phyloP scores from a whole-genome alignment of 2,888 invertebrate genomes.

The Glyphotaelius pellucidus region DNA sequence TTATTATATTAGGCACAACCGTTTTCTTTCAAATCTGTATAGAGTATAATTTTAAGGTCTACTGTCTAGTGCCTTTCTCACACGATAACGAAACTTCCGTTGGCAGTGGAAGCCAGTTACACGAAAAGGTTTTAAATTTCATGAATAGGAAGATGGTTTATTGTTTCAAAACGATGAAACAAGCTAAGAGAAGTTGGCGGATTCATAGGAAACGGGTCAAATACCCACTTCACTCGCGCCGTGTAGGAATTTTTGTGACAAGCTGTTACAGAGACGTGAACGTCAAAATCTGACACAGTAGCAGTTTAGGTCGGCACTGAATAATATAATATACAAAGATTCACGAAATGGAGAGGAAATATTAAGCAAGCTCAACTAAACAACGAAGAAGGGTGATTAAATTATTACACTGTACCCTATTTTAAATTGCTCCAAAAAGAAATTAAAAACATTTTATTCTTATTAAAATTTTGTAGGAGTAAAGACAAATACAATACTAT shows the following conservation, averaged over 20 bases:
- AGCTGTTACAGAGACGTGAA: not conserved
- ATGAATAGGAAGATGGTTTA: not conserved
- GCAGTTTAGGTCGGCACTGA: not conserved
- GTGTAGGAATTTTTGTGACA: not conserved
- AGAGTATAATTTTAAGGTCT: no score
- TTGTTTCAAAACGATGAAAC: conserved; percentile 2
- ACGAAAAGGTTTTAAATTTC: not conserved
- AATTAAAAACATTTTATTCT: not conserved
- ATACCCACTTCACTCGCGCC: not conserved
- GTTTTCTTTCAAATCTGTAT: not conserved
- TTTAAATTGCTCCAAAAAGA: not conserved
- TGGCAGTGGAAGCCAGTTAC: no score
- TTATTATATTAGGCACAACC: not conserved
- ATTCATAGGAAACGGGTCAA: not conserved
- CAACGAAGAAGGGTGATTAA: not conserved
- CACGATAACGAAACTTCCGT: no score
- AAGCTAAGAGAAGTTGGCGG: not conserved
- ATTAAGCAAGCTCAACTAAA: not conserved
- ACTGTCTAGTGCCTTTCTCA: no score
- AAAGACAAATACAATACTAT: no score
- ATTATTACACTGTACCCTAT: not conserved
- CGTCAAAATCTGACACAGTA: not conserved
- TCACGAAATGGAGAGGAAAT: not conserved
- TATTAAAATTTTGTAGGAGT: no score
- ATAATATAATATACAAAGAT: not conserved